A percentile compares a stretch with the other conserved stretches of the same genome.
Conservation (phyloP, 1,140 invertebrate species). For the Centruroides sculpturatus region DNA sequence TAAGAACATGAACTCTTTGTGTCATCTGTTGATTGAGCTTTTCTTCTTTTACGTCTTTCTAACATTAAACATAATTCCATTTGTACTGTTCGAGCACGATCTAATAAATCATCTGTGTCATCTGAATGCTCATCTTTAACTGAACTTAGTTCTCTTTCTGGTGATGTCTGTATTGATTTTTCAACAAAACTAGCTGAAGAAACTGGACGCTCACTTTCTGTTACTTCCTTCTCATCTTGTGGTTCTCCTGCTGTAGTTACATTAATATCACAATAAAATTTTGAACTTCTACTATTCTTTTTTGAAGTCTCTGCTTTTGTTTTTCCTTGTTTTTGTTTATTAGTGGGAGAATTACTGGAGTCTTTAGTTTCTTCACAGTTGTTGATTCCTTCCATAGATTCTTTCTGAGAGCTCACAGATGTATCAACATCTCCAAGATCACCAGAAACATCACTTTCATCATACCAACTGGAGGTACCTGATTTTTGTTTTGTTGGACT, state of each 20-base stretch:
- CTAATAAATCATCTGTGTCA: constrained; percentile 11
- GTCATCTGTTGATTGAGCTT: not conserved
- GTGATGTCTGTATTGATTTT: constrained; percentile 14
- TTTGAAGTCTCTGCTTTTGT: not conserved
- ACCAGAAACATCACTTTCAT: constrained; percentile 7
- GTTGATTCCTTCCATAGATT: not conserved
- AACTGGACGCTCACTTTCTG: constrained; percentile 7
- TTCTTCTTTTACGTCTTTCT: constrained; percentile 7
- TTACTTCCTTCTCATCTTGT: not conserved
- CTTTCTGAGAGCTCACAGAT: not conserved
- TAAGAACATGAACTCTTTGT: not conserved
- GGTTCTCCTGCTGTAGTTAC: not conserved
- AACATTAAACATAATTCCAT: constrained; percentile 8
- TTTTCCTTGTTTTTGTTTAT: not conserved
- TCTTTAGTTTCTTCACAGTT: not conserved
- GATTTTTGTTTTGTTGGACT: no score
- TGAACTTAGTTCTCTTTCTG: constrained; percentile 7
- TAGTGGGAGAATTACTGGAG: not conserved
- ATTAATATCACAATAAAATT: constrained; percentile 11
- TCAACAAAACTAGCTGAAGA: constrained; percentile 8
- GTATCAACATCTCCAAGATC: constrained; percentile 8
- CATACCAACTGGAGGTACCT: constrained; percentile 15
- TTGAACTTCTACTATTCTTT: constrained; percentile 1
- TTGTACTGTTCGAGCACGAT: constrained; percentile 9
- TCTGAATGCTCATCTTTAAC: not conserved